Percentiles rank a stretch among this genome's conserved stretches.
Conservation (phyloP, 2,888 invertebrate genomes). For the Chloroclystis v-ata region DNA sequence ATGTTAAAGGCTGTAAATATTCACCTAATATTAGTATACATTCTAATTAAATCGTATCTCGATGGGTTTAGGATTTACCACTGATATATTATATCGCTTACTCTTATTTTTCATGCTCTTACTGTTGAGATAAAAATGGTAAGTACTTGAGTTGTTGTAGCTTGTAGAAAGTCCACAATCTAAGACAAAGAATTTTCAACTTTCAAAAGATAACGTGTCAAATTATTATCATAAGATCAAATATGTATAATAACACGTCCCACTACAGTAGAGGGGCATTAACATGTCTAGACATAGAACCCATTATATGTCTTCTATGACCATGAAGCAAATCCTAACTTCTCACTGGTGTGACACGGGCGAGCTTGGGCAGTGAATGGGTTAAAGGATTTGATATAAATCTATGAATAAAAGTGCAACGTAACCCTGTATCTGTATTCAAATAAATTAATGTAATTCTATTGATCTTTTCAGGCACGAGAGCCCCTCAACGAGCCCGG, state of each 20-base stretch:
- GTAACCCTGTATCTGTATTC: neutral
- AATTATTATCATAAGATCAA: too few species aligned
- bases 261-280: too few species aligned
- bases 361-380: too few species aligned
- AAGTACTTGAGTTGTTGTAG: conserved; percentile 52
- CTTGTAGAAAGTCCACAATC: too few species aligned
- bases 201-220: too few species aligned
- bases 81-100: conserved; percentile 53
- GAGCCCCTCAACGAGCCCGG: conserved; percentile 89
- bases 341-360: too few species aligned
- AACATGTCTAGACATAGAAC: too few species aligned
- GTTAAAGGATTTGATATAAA: too few species aligned
- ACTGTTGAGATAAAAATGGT: conserved; percentile 69
- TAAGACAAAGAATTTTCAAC: too few species aligned
- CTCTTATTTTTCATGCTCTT: conserved; percentile 71
- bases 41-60: neutral
- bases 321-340: too few species aligned
- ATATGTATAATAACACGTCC: too few species aligned
- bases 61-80: neutral
- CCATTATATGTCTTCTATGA: too few species aligned
- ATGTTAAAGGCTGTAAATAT: conserved; percentile 70
- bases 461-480: conserved; percentile 83
- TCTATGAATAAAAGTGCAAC: neutral
- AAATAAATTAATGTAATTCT: conserved; percentile 22
- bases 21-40: conserved; percentile 44